These are phyloP conservation scores for Poeciliopsis gracilis DNA, from an alignment of 2,797 vertebrate genomes.

Conservation along the genomic window DNA sequence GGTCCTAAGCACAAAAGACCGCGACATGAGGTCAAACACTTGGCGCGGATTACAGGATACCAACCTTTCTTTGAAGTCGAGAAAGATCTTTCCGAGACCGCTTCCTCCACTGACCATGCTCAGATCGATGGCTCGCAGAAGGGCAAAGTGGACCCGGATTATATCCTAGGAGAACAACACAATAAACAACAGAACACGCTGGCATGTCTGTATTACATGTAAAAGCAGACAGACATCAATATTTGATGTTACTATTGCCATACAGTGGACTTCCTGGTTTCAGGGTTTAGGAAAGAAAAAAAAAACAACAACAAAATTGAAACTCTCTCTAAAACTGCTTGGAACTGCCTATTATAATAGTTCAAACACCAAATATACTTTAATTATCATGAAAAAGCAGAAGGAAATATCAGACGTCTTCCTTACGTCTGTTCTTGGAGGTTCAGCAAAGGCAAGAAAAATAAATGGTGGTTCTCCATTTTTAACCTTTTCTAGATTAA, in stretches of 20 bases:
- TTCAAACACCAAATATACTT: background rate
- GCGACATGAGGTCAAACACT: background rate
- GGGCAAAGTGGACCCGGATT: conserved; percentile 91
- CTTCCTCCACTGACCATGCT: conserved; percentile 90
- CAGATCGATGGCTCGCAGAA: conserved; percentile 91
- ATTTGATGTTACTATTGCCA: background rate
- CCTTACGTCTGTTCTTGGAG: background rate
- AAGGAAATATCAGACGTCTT: background rate
- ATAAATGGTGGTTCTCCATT: background rate
- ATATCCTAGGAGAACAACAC: conserved; percentile 84
- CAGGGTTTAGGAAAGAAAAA: background rate
- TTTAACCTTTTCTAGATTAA: background rate
- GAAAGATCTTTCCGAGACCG: conserved; percentile 92
- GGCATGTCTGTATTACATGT: background rate
- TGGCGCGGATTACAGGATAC: conserved; percentile 24
- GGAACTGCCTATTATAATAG: background rate
- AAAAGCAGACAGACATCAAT: background rate
- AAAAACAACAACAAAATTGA: background rate
- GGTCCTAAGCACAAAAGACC: conserved; percentile 3
- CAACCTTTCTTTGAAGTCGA: conserved; percentile 98
- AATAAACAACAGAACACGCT: background rate
- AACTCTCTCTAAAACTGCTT: background rate
- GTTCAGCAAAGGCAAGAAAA: background rate
- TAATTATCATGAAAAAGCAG: accelerated
- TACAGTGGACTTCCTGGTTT: background rate